Percentiles rank a stretch among this genome's conserved stretches.
Evolutionary conservation across 2,113 vertebrate genomes (phyloP).

Genomic region (Myanophis thanlyinensis): DNA sequence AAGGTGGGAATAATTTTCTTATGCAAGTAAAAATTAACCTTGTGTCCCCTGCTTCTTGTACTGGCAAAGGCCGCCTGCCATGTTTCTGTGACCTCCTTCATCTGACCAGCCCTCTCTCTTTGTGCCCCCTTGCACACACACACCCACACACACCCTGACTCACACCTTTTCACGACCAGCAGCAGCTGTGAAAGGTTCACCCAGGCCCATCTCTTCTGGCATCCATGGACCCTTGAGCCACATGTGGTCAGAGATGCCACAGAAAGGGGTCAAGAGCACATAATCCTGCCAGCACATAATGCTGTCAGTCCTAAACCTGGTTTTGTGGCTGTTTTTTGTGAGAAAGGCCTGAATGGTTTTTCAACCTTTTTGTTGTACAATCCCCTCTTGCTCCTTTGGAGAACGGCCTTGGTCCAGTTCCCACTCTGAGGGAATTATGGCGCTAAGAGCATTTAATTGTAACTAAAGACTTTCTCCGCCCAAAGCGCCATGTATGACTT

Average conservation of each 20-base stretch:
- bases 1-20: background rate
- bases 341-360: background rate
- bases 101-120: background rate
- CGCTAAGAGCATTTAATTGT: constrained; percentile 11
- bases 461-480: background rate
- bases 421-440: background rate
- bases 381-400: background rate
- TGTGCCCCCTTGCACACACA: background rate
- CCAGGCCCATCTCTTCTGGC: background rate
- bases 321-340: background rate
- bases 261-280: background rate
- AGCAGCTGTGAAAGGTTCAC: background rate
- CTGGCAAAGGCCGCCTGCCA: background rate
- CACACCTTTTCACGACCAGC: background rate
- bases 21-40: background rate
- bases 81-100: background rate
- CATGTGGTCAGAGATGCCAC: background rate
- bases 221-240: background rate
- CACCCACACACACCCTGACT: background rate
- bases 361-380: background rate
- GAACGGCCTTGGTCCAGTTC: background rate
- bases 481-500: background rate
- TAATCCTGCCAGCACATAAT: too few relatives aligned
- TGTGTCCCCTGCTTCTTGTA: background rate
- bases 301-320: background rate